Evolutionary conservation across 2,888 invertebrate species (phyloP).

Genomic region (Augochlorella aurata): DNA sequence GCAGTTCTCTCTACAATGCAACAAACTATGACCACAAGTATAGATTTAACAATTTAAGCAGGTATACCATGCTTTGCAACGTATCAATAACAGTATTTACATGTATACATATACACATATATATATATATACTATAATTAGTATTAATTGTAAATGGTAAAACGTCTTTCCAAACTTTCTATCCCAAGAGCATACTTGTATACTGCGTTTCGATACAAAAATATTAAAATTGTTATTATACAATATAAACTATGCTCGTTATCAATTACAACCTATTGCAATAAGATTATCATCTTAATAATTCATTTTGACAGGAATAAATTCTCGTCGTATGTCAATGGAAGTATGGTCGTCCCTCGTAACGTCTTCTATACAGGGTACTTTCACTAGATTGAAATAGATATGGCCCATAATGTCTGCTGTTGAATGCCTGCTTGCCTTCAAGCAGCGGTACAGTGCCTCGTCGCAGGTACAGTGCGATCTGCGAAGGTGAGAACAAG

Average conservation of each 20-base stretch:
- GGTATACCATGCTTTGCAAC: neutral
- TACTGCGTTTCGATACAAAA: slow-evolving; percentile 22
- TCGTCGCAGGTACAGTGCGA: slow-evolving; percentile 95
- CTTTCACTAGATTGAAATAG: slow-evolving; percentile 92
- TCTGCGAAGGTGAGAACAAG: slow-evolving; percentile 77
- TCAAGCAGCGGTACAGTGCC: slow-evolving; percentile 91
- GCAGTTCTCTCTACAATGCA: slow-evolving; percentile 44
- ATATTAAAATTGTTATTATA: slow-evolving; percentile 23
- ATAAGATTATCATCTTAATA: slow-evolving; percentile 29
- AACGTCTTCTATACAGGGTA: slow-evolving; percentile 88
- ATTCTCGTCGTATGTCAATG: slow-evolving; percentile 55
- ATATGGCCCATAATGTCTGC: slow-evolving; percentile 91
- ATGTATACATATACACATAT: neutral
- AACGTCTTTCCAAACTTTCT: neutral
- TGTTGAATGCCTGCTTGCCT: slow-evolving; percentile 88
- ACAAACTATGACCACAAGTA: neutral
- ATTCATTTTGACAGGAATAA: slow-evolving; percentile 65
- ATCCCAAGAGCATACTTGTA: neutral
- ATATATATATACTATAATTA: slow-evolving; percentile 14
- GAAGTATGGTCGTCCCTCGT: slow-evolving; percentile 37
- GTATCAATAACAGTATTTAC: slow-evolving; percentile 30
- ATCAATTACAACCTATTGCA: neutral
- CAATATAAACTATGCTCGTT: neutral
- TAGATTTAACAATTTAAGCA: neutral
- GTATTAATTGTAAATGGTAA: slow-evolving; percentile 12